Evolutionary conservation across 2,888 invertebrate genomes (phyloP), one percentile per base, ranked within the genome.

Genomic region (Agriopis leucophaearia): DNA sequence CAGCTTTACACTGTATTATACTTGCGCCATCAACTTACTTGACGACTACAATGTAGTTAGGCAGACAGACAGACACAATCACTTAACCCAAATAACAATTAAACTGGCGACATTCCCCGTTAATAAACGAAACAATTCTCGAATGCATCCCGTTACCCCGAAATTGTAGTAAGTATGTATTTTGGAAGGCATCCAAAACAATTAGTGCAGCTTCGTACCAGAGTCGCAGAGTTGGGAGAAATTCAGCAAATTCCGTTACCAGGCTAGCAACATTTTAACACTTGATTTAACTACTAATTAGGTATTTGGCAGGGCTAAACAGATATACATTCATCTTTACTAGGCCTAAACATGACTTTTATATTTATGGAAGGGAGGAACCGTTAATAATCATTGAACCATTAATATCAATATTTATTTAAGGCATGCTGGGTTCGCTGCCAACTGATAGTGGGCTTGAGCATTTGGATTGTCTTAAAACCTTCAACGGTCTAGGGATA

Each of bases 161-260:
- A 88, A 91, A 90, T 89, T 90, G 85, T 82, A 84, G 87, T 90
- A 89, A 91, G 90, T 89, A 89, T 88, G 88, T 90, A 89, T 90
- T 88, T 92, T 93, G 93, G 93, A 92, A 84, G 77, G 85, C 78
- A 81, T 90, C 93, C 93, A 94, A 94, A 92, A 92, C 91, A 92
- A 92, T 92, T 92, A 94, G 91, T 87, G 87, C 87, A 84, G 60
- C 66, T 66, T 68, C 81, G 80, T 79, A 81, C 83, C 84, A 82
- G 82, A 75, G 75, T 71, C 73, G 74, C 75, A 72, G 78, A 74
- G 73, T 73, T 73, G 74, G 69, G 75, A 69, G 75, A 80, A 85
- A 83, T 80, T 85, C 81, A 83, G 84, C 86, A 86, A 89, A 87
- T 83, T 82, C 83, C 82, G 85, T 87, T 83, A 79, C 82, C 80